These are phyloP conservation scores for Drosophila siamana DNA, from an alignment of 2,888 invertebrate genomes.

Conservation along the genomic window DNA sequence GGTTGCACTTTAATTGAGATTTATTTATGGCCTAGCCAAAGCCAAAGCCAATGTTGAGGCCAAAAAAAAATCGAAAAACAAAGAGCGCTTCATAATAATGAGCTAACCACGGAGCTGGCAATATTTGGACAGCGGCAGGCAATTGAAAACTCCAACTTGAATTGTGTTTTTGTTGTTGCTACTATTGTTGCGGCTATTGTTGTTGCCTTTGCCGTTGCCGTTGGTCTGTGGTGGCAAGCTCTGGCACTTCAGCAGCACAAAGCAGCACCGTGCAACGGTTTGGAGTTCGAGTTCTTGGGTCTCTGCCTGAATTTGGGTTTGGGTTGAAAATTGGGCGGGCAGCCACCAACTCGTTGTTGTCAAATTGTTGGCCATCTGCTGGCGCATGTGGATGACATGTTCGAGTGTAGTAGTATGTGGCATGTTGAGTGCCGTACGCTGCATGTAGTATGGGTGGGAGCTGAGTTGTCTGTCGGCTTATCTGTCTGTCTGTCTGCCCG, in stretches of 20 bases:
- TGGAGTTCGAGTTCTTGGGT: constrained; percentile 3
- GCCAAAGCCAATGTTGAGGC: constrained; percentile 26
- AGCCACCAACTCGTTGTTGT: constrained; percentile 73
- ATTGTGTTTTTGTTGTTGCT: constrained; percentile 58
- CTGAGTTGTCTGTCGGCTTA: no score
- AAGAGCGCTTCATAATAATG: constrained; percentile 69
- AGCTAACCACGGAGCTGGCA: constrained; percentile 70
- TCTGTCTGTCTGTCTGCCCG: constrained; percentile 53
- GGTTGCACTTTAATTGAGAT: constrained; percentile 81
- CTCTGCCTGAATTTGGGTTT: constrained; percentile 10
- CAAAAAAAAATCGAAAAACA: constrained; percentile 38
- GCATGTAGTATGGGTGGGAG: constrained; percentile 62
- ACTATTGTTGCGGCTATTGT: constrained; percentile 24
- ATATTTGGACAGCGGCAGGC: constrained; percentile 73
- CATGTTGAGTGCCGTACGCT: constrained; percentile 38
- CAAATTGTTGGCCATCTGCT: constrained; percentile 71
- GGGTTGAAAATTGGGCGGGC: constrained; percentile 73
- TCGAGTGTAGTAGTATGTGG: constrained; percentile 23
- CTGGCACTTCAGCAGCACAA: constrained; percentile 48
- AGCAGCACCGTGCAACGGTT: constrained; percentile 47
- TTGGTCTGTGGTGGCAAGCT: constrained; percentile 47
- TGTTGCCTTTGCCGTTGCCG: constrained; percentile 29
- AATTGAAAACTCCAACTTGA: constrained; percentile 73
- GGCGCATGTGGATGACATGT: constrained; percentile 53
- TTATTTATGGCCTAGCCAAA: constrained; percentile 70